Evolutionary conservation across 1,140 invertebrate genomes (phyloP).

Genomic region (Drosophila bipectinata): DNA sequence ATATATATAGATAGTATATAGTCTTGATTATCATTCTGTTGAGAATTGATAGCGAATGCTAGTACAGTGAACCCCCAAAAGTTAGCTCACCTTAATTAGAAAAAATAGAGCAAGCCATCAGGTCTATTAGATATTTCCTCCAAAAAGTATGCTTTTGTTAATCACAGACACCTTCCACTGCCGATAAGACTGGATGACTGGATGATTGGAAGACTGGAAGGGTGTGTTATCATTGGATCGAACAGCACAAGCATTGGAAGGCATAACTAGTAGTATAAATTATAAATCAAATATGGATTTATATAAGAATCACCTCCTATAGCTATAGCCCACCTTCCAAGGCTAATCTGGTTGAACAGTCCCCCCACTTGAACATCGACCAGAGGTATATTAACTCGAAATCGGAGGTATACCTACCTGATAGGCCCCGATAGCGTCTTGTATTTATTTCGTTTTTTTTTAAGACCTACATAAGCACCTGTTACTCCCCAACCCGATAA

Average conservation of each 20-base stretch:
- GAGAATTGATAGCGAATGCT: conserved; percentile 24
- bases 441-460: not conserved
- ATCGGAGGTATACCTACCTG: not conserved
- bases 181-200: conserved; percentile 17
- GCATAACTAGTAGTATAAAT: too few species aligned
- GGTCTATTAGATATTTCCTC: not conserved
- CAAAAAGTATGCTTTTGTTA: conserved; percentile 26
- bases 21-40: too few species aligned
- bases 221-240: conserved; percentile 15
- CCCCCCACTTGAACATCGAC: conserved; percentile 48
- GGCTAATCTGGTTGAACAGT: not conserved
- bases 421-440: conserved; percentile 15
- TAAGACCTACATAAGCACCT: conserved; percentile 6
- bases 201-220: not conserved
- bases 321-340: too few species aligned
- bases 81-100: too few species aligned
- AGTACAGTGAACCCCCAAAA: not conserved
- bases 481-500: conserved; percentile 2
- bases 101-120: too few species aligned
- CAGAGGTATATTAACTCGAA: conserved; percentile 12
- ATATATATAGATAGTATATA: not conserved
- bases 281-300: too few species aligned
- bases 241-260: too few species aligned
- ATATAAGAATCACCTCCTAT: too few species aligned
- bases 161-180: too few species aligned